A percentile compares a stretch with the other conserved stretches of the same genome.
Evolutionary conservation across 2,888 invertebrate genomes (phyloP).

Genomic region (Dascillus cervinus): DNA sequence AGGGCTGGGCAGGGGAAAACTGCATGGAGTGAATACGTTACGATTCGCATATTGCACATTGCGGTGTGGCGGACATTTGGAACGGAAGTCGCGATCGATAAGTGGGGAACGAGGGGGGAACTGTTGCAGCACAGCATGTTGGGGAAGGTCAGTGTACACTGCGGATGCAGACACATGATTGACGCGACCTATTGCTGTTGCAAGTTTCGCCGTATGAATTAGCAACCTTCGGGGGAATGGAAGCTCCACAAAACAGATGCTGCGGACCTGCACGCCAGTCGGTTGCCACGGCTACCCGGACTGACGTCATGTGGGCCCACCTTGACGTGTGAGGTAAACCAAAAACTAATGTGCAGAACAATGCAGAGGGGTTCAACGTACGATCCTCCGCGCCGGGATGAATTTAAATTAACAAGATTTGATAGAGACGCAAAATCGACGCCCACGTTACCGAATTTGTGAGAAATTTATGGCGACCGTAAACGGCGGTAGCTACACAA

Average conservation of each 20-base stretch:
- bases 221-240: no score
- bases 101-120: slow-evolving; percentile 8
- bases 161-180: slow-evolving; percentile 14
- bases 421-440: no score
- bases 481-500: no score
- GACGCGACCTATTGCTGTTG: slow-evolving; percentile 11
- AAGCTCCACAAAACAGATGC: slow-evolving; percentile 4
- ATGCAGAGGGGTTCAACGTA: no score
- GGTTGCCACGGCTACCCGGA: slow-evolving; percentile 4
- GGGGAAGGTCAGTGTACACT: slow-evolving; percentile 13
- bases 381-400: no score
- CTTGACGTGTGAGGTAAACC: no score
- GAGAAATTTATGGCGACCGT: no score
- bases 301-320: slow-evolving; percentile 4
- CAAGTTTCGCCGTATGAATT: slow-evolving; percentile 5
- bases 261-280: slow-evolving; percentile 3
- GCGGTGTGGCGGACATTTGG: slow-evolving; percentile 4
- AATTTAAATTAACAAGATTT: background rate
- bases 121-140: slow-evolving; percentile 14
- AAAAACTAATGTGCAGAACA: background rate
- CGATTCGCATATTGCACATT: slow-evolving; percentile 3
- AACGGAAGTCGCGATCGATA: slow-evolving; percentile 10
- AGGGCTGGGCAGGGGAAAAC: background rate
- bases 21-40: background rate
- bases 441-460: no score